Base-by-base conservation (phyloP, 2,888 invertebrate species). In the Eupithecia dodoneata region DNA sequence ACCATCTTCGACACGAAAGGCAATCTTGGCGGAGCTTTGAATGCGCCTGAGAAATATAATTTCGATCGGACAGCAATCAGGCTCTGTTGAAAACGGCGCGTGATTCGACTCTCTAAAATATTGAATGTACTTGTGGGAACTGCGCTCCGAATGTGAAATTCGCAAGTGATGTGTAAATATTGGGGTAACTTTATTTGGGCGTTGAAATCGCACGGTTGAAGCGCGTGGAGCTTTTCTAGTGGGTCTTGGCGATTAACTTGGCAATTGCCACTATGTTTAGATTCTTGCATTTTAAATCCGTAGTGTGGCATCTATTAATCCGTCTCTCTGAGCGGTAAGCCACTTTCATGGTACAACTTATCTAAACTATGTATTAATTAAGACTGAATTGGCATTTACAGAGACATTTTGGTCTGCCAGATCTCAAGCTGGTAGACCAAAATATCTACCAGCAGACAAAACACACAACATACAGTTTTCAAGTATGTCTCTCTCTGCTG, bases 61-160 rank as follows among this genome's bases (percentile, higher is more conserved):
- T 95, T 91, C 93, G 94, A 95, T 95, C 91, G 93, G 92, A 90
- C 93, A 89, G 93, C 95, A 95, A 95, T 95, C 95, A 95, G 93
- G 90, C 89, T 85, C 94, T 90, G 95, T 95, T 95, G 94, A 94
- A 94, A 94, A 90, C 87, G 91, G 92, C 89, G 94, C 95, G 95
- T 95, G 95, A 94, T 92, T 85, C 86, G 95, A 94, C 91, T 95
- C 75, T 74, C 85, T 90, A 93, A 94, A 92, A 93, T 94, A 93
- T 93, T 91, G 92, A 92, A 92, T 90, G 90, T 91, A 88, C 89
- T 87, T 84, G 86, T 86, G 84, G 84, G 83, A 83, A 83, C 81
- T 83, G 82, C 87, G 84, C 82, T 83, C 79, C 82, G 84, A 79
- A 82, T 84, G 86, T 84, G 85, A 85, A 85, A 82, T 84, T 84